Conservation (phyloP, 2,888 invertebrate genomes). For the Mallateleia sp. region DNA sequence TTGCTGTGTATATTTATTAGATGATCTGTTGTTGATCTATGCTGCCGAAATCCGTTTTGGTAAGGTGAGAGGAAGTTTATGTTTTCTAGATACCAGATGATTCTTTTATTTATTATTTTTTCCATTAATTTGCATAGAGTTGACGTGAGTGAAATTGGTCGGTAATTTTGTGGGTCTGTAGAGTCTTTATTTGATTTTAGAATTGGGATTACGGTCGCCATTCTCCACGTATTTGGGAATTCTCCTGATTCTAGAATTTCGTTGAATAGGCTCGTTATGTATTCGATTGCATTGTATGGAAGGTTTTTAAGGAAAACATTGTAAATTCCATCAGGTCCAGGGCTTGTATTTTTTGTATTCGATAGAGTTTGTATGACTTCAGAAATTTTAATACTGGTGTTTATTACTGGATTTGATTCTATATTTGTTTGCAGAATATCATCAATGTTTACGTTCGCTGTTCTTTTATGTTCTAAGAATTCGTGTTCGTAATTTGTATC, state of each 20-base stretch:
- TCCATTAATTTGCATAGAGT: slow-evolving; percentile 43
- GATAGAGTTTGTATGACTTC: background rate
- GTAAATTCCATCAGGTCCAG: slow-evolving; percentile 71
- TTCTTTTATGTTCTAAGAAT: slow-evolving; percentile 39
- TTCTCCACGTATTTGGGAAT: slow-evolving; percentile 36
- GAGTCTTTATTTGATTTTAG: slow-evolving; percentile 51
- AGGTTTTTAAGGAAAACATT: slow-evolving; percentile 56
- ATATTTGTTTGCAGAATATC: background rate
- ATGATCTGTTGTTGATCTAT: slow-evolving; percentile 55
- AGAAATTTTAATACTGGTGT: background rate
- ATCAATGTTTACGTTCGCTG: background rate
- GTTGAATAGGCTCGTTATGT: slow-evolving; percentile 35
- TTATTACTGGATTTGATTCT: background rate
- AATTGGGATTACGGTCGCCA: slow-evolving; percentile 47
- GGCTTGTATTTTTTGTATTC: slow-evolving; percentile 56
- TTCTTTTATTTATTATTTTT: slow-evolving; percentile 39
- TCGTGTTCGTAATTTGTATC: slow-evolving; percentile 34
- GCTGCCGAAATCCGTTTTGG: slow-evolving; percentile 39
- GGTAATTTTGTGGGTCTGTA: slow-evolving; percentile 39
- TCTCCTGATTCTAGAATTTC: slow-evolving; percentile 13
- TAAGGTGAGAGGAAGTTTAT: background rate
- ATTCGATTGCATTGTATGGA: slow-evolving; percentile 11
- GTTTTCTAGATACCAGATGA: slow-evolving; percentile 21
- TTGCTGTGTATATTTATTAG: slow-evolving; percentile 62
- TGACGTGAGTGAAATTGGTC: slow-evolving; percentile 63